phyloP scores from a whole-genome alignment of 2,797 vertebrate species.

The Miichthys miiuy region DNA sequence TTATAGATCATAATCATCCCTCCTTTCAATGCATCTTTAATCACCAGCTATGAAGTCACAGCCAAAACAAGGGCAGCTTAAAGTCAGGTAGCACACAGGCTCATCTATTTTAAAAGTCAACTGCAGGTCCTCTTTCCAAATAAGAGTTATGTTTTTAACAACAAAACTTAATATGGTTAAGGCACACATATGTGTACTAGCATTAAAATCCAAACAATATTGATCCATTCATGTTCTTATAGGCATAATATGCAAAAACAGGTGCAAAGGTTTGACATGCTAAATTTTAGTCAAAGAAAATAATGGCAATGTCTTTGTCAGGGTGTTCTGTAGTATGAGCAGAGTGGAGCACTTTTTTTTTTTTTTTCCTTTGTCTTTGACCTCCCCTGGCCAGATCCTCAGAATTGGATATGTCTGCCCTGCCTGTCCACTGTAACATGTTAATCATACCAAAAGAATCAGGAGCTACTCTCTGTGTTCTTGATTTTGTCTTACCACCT shows the following conservation, averaged over 20 bases:
- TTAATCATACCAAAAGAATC: conserved; percentile 27
- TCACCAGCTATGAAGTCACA: conserved; percentile 67
- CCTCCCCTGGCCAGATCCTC: background rate
- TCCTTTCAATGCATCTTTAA: conserved; percentile 79
- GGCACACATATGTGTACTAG: background rate
- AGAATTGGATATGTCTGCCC: background rate
- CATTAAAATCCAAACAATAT: background rate
- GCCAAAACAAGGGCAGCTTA: conserved; percentile 52
- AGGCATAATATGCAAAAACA: background rate
- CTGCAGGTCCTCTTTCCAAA: conserved; percentile 35
- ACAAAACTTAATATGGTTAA: background rate
- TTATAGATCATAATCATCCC: conserved; percentile 78
- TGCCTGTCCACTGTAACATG: background rate
- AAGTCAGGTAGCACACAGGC: conserved; percentile 42
- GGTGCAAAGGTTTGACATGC: background rate
- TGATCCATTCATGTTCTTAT: background rate
- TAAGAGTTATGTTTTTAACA: background rate
- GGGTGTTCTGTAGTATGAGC: background rate
- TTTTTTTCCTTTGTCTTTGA: background rate
- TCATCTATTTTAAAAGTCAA: conserved; percentile 46
- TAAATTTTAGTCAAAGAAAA: conserved; percentile 4
- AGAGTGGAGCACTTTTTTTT: background rate
- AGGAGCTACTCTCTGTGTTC: background rate
- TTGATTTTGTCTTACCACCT: conserved; percentile 38
- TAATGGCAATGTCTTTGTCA: background rate